Evolutionary conservation across 1,140 invertebrate species (phyloP).

Genomic region (Drosophila tani): DNA sequence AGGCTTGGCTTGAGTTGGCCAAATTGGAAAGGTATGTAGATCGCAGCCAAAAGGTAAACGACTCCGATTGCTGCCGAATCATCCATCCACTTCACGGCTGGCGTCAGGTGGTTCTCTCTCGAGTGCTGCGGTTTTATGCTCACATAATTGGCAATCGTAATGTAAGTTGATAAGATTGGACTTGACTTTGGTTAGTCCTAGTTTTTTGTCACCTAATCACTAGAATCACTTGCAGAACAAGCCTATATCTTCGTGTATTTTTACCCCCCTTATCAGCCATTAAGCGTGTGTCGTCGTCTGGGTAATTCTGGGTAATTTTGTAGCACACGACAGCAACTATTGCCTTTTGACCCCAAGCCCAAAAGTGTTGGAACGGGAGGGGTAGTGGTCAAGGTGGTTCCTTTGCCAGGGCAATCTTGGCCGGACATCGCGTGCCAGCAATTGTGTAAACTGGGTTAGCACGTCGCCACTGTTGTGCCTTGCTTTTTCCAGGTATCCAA

Average conservation of each 20-base stretch:
- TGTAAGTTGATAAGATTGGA: constrained; percentile 33
- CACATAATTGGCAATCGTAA: not conserved
- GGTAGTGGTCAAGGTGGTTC: constrained; percentile 28
- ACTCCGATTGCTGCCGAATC: constrained; percentile 24
- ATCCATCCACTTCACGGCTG: constrained; percentile 13
- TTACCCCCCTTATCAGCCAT: constrained; percentile 7
- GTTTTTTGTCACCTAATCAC: constrained; percentile 4
- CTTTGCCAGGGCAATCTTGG: constrained; percentile 51
- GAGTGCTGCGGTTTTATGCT: constrained; percentile 1
- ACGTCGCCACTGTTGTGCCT: constrained; percentile 1
- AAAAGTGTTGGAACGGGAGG: not conserved
- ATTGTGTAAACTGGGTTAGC: constrained; percentile 66
- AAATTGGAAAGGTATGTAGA: constrained; percentile 30
- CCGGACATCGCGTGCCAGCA: constrained; percentile 71
- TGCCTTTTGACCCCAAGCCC: constrained; percentile 38
- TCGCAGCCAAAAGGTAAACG: constrained; percentile 26
- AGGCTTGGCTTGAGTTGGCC: constrained; percentile 3
- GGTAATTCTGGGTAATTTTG: constrained; percentile 5
- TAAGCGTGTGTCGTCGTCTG: not conserved
- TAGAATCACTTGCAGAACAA: not conserved
- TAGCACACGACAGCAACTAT: not conserved
- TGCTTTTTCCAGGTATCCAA: constrained; percentile 25
- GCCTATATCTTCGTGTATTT: not conserved
- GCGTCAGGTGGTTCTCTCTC: not conserved
- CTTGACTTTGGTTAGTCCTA: constrained; percentile 21